These are phyloP conservation scores for Nephrotoma guestfalica DNA, from an alignment of 2,888 invertebrate species.

Conservation along the genomic window DNA sequence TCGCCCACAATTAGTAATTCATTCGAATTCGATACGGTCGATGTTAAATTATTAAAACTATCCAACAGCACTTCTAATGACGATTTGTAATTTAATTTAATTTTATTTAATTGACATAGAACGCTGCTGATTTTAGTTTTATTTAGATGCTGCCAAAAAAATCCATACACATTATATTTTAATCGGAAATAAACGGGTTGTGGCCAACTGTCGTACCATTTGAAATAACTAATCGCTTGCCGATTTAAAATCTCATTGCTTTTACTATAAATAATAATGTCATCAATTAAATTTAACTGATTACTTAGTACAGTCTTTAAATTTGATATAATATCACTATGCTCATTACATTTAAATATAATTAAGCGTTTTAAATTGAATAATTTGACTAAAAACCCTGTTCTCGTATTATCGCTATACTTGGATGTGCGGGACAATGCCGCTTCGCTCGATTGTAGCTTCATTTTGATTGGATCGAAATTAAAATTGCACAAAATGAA, in stretches of 20 bases:
- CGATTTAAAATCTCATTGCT: constrained; percentile 44
- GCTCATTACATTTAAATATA: not conserved
- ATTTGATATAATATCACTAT: not conserved
- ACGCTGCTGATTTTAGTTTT: constrained; percentile 37
- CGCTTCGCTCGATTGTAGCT: not conserved
- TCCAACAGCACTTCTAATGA: constrained; percentile 27
- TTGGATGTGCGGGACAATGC: not conserved
- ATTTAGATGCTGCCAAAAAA: constrained; percentile 50
- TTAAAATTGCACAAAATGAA: constrained; percentile 38
- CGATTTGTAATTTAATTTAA: constrained; percentile 18
- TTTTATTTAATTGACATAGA: constrained; percentile 32
- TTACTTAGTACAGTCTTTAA: not conserved
- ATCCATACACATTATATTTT: constrained; percentile 51
- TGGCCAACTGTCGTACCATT: constrained; percentile 48
- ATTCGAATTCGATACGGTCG: constrained; percentile 7
- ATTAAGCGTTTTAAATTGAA: constrained; percentile 39
- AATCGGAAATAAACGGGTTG: constrained; percentile 44
- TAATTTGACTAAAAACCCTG: constrained; percentile 34
- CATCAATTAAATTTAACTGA: not conserved
- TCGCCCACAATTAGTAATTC: constrained; percentile 39
- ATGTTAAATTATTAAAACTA: constrained; percentile 15
- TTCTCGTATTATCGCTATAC: constrained; percentile 13
- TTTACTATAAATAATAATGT: constrained; percentile 36
- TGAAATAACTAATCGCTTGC: constrained; percentile 47
- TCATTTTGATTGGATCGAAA: not conserved